These are phyloP conservation scores for Spermophilus dauricus DNA, from an alignment of 2,113 vertebrate species.

Conservation along the genomic window DNA sequence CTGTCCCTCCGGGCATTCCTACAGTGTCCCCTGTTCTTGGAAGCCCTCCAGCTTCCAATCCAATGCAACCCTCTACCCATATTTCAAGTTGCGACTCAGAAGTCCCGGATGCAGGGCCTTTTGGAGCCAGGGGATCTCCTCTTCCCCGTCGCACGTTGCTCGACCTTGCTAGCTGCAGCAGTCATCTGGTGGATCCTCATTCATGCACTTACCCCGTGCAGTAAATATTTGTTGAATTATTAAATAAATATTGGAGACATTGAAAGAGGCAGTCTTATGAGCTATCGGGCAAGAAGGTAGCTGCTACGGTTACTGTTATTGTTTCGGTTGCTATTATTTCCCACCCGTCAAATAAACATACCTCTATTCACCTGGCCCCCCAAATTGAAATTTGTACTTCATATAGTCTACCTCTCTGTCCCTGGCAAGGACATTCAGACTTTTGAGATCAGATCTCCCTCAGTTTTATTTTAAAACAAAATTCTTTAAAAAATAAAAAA, in stretches of 20 bases:
- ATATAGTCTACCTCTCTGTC: neutral
- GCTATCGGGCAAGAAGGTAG: neutral
- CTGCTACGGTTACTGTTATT: accelerated
- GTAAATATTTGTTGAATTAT: neutral
- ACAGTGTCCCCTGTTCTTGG: neutral
- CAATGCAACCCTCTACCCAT: neutral
- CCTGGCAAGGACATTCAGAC: neutral
- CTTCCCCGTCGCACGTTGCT: neutral
- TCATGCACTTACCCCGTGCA: neutral
- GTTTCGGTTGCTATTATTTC: neutral
- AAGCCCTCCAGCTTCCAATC: neutral
- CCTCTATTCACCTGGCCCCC: neutral
- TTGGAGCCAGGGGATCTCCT: neutral
- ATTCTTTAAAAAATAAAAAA: neutral
- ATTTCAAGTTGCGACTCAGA: neutral
- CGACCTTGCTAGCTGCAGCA: accelerated
- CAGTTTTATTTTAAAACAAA: constrained; percentile 39
- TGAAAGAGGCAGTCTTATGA: neutral
- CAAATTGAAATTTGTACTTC: neutral
- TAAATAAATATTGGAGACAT: neutral
- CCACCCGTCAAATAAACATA: neutral
- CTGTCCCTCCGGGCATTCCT: neutral
- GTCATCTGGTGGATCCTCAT: neutral
- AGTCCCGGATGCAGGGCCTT: neutral
- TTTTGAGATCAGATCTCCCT: neutral